These are phyloP conservation scores for Cephalopterus ornatus DNA, from an alignment of 2,113 vertebrate genomes.

Conservation along the genomic window DNA sequence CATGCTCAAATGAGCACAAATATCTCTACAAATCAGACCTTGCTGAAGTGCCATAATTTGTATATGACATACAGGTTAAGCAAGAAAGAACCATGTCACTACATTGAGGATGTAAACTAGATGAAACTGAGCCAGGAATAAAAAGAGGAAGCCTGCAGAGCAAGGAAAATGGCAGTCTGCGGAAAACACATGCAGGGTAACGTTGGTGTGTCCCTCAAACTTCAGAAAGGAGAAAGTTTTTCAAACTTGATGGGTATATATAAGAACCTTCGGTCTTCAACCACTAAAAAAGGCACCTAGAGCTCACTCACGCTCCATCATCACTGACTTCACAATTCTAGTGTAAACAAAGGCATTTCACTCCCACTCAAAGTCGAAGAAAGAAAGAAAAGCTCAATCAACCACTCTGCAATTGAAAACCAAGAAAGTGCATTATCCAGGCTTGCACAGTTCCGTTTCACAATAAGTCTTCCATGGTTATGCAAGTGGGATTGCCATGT, in stretches of 20 bases:
- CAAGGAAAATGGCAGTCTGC: not conserved
- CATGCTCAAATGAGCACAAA: not conserved
- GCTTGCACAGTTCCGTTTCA: not conserved
- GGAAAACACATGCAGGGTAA: not conserved
- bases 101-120: not conserved
- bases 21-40: not conserved
- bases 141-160: not conserved
- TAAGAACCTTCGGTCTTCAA: not conserved
- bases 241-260: not conserved
- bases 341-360: not conserved
- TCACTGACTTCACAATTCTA: not conserved
- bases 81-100: not conserved
- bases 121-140: not conserved
- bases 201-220: not conserved
- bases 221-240: not conserved
- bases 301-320: not conserved
- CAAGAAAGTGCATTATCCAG: not conserved
- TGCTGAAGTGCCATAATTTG: not conserved
- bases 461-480: not conserved
- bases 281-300: not conserved
- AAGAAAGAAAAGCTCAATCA: not conserved
- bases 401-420: not conserved
- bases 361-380: not conserved
- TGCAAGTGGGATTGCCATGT: not conserved
- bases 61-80: not conserved